Percentiles rank a stretch among this genome's conserved stretches.
Evolutionary conservation across 2,888 invertebrate species (phyloP).

Genomic region (Dinocampus coccinellae): DNA sequence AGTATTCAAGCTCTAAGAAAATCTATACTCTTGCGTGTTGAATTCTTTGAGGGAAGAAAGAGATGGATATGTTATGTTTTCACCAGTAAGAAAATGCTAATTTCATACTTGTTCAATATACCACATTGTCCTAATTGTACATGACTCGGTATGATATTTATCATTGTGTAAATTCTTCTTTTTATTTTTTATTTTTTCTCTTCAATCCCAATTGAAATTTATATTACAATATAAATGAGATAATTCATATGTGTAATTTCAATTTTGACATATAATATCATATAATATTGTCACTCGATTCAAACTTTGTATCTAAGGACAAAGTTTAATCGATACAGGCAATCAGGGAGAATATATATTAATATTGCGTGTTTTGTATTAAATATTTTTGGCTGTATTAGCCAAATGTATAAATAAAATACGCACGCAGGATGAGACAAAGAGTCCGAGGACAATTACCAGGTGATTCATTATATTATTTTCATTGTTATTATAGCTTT

Average conservation of each 20-base stretch:
- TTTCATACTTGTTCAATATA: constrained; percentile 40
- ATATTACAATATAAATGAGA: neutral
- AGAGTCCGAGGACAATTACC: neutral
- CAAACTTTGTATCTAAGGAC: constrained; percentile 20
- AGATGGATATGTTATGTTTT: constrained; percentile 48
- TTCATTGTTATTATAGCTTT: neutral
- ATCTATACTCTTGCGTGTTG: constrained; percentile 57
- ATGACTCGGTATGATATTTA: neutral
- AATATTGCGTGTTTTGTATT: neutral
- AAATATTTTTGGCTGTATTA: no score
- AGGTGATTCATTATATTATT: neutral
- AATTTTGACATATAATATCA: neutral
- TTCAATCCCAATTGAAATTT: no score
- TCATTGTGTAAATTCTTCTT: neutral
- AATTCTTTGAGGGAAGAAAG: constrained; percentile 28
- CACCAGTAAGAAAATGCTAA: constrained; percentile 57
- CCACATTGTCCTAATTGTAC: constrained; percentile 39
- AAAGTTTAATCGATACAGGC: constrained; percentile 40
- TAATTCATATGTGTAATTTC: neutral
- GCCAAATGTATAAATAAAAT: neutral
- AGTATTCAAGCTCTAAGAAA: constrained; percentile 41
- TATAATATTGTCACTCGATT: neutral
- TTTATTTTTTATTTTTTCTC: no score
- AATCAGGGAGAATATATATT: constrained; percentile 20
- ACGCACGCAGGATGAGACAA: neutral